Evolutionary conservation across 2,113 vertebrate genomes (phyloP), one percentile per base, ranked within the genome.

Genomic region (Lepisosteus oculatus): DNA sequence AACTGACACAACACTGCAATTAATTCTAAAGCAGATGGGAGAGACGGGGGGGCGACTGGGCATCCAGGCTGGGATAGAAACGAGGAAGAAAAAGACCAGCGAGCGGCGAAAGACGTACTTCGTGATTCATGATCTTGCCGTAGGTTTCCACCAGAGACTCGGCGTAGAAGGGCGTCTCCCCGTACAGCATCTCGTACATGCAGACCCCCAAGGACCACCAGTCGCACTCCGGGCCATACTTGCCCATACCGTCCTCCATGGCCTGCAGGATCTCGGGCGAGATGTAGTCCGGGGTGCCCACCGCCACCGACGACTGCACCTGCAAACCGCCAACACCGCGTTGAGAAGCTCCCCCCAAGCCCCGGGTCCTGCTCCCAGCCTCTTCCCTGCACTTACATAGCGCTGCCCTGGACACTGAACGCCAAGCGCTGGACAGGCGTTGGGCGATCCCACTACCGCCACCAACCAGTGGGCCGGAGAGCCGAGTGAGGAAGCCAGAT

Each of bases 181-280:
- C 96, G 0, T 95, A 98, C 0, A 99, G 91, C 97, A 99, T 98
- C 86, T 99, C 97, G 42, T 98, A 99, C 92, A 98, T 92, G 86
- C 97, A 99, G 63, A 99, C 97, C 0, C 97, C 97, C 73, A 99
- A 83, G 2, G 96, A 98, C 97, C 97, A 99, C 97, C 97, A 99
- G 90, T 99, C 97, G 56, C 97, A 99, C 86, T 98, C 96, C 0
- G 97, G 97, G 0, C 96, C 97, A 0, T 98, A 99, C 73, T 92
- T 96, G 9, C 97, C 97, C 94, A 95, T 97, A 74, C 96, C 97
- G 8, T 98, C 97, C 84, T 99, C 96, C 96, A 99, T 99, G 0
- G 97, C 97, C 91, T 99, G 97, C 82, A 99, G 85, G 76, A 99
- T 99, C 88, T 99, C 97, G 0, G 97, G 96, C 2, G 97, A 99